A percentile compares a stretch with the other conserved stretches of the same genome.
These are phyloP conservation scores for Carposina sasakii DNA, from an alignment of 1,140 invertebrate genomes.

Conservation along the genomic window DNA sequence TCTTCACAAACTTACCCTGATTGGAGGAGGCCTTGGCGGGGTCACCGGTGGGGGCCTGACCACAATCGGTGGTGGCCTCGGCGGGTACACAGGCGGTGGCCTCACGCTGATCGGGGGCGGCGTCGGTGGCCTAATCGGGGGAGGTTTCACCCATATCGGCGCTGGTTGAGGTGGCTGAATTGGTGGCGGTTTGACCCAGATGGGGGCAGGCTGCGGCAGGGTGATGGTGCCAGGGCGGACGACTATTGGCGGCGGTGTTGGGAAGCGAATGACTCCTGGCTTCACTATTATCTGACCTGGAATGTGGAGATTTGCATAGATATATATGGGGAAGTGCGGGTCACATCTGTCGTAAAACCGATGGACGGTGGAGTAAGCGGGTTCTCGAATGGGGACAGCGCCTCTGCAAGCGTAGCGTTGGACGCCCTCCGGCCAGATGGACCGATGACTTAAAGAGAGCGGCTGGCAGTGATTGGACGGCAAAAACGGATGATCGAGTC, in stretches of 20 bases:
- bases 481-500: no score
- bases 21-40: slow-evolving; percentile 31
- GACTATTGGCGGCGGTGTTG: slow-evolving; percentile 31
- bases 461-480: no score
- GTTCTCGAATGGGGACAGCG: no score
- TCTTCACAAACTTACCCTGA: slow-evolving; percentile 29
- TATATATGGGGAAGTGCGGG: no score
- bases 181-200: slow-evolving; percentile 7
- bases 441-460: no score
- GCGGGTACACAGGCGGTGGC: slow-evolving; percentile 26
- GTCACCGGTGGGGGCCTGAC: slow-evolving; percentile 34
- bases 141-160: slow-evolving; percentile 34
- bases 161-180: slow-evolving; percentile 9
- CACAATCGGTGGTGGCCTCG: slow-evolving; percentile 24
- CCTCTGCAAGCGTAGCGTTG: no score
- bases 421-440: no score
- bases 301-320: no score
- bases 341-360: no score
- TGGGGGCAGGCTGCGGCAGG: slow-evolving; percentile 21
- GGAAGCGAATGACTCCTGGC: slow-evolving; percentile 39
- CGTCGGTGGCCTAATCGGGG: slow-evolving; percentile 14
- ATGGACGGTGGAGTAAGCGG: no score
- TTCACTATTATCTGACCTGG: slow-evolving; percentile 33
- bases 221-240: slow-evolving; percentile 38
- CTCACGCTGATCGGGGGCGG: slow-evolving; percentile 18